phyloP scores from a whole-genome alignment of 1,140 invertebrate species.

The Drosophila auraria region DNA sequence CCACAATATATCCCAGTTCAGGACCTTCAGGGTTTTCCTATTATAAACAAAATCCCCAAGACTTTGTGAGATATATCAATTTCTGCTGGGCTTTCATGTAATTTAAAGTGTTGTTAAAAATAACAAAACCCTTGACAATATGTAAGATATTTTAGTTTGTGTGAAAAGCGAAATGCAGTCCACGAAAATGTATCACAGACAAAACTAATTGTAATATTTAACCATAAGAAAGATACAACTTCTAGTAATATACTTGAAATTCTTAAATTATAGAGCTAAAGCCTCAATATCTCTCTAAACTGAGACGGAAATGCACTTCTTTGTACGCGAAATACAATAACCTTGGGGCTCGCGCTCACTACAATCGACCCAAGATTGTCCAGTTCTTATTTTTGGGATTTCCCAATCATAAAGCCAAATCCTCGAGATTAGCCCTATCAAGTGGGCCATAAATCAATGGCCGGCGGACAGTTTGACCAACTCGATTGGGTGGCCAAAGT shows the following conservation, averaged over 20 bases:
- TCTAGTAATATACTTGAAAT: no score
- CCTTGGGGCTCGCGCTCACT: neutral
- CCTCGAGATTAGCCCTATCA: constrained; percentile 26
- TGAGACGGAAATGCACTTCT: neutral
- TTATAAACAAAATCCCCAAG: neutral
- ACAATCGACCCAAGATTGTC: constrained; percentile 9
- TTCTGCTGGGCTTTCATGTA: neutral
- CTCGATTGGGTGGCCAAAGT: constrained; percentile 13
- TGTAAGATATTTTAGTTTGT: no score
- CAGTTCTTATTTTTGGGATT: constrained; percentile 1
- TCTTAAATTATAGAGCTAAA: no score
- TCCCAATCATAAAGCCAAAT: constrained; percentile 38
- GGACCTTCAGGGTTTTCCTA: no score
- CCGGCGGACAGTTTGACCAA: constrained; percentile 4
- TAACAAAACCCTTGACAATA: neutral
- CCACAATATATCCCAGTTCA: neutral
- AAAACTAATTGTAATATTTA: no score
- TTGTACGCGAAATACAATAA: neutral
- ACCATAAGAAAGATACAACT: no score
- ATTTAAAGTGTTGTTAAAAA: neutral
- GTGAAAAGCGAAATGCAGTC: no score
- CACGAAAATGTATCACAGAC: no score
- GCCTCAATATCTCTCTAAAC: neutral
- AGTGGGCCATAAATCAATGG: constrained; percentile 41
- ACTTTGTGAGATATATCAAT: neutral